Conservation (phyloP, 1,140 invertebrate genomes). For the Trachymyrmex septentrionalis region DNA sequence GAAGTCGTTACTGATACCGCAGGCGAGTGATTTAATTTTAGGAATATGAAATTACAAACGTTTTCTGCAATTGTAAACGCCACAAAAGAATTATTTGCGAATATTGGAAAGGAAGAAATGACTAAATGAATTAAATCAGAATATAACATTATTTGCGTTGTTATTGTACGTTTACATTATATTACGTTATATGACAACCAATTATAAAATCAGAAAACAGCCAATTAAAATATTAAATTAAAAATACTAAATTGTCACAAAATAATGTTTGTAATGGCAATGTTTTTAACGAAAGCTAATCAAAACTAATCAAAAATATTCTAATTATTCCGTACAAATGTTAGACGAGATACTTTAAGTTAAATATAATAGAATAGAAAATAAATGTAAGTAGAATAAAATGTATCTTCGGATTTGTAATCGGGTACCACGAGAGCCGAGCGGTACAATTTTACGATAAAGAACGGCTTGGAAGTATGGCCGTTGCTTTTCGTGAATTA, state of each 20-base stretch:
- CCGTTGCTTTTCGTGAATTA: slow-evolving; percentile 59
- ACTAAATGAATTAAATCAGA: neutral
- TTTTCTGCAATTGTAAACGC: neutral
- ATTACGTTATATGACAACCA: neutral
- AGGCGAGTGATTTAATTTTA: slow-evolving; percentile 31
- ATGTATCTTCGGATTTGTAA: neutral
- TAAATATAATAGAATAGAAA: neutral
- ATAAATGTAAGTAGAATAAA: neutral
- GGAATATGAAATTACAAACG: slow-evolving; percentile 1
- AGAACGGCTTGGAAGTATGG: slow-evolving; percentile 16
- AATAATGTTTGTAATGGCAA: neutral
- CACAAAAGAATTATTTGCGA: slow-evolving; percentile 14
- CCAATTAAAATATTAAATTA: slow-evolving; percentile 6
- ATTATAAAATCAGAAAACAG: slow-evolving; percentile 4
- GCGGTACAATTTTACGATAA: slow-evolving; percentile 32
- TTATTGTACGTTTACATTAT: neutral
- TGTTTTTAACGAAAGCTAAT: neutral
- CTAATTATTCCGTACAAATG: neutral
- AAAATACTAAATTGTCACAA: neutral
- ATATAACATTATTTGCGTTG: neutral
- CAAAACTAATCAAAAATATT: neutral
- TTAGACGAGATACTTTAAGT: neutral
- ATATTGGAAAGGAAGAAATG: neutral
- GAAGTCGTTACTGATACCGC: slow-evolving; percentile 45
- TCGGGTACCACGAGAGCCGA: neutral